These are phyloP conservation scores for Diadegma fenestrale DNA, from an alignment of 2,888 invertebrate species.

Conservation along the genomic window DNA sequence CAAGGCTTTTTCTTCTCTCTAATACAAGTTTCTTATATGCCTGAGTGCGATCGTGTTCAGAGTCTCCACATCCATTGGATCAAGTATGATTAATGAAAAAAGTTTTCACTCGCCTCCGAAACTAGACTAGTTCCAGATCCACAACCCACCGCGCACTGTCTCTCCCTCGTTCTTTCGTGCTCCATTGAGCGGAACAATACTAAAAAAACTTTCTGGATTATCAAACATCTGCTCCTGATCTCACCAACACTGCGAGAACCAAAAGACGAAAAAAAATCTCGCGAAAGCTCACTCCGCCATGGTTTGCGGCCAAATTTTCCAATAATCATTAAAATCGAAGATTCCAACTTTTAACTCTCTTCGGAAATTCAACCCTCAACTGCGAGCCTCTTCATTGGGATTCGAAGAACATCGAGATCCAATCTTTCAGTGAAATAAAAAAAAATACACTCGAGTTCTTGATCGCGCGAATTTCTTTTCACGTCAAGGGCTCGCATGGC, in stretches of 20 bases:
- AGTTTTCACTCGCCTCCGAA: constrained; percentile 29
- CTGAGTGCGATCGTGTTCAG: constrained; percentile 9
- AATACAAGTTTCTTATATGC: constrained; percentile 4
- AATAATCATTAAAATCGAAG: constrained; percentile 12
- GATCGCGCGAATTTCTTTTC: background rate
- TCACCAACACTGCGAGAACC: background rate
- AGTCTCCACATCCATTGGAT: constrained; percentile 14
- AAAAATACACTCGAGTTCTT: background rate
- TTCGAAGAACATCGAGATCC: background rate
- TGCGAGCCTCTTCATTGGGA: background rate
- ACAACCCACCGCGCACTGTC: background rate
- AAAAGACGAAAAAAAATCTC: background rate
- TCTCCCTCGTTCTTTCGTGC: constrained; percentile 6
- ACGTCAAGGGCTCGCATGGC: too few relatives aligned
- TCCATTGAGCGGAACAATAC: constrained; percentile 38
- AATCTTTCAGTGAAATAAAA: background rate
- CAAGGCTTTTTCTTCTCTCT: background rate
- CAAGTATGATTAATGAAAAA: constrained; percentile 55
- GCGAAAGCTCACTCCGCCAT: background rate
- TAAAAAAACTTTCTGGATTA: constrained; percentile 43
- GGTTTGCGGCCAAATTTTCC: background rate
- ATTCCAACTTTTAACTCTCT: background rate
- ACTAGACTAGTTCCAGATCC: constrained; percentile 30
- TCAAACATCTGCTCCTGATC: constrained; percentile 38
- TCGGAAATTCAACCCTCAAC: background rate